Conservation (phyloP, 2,797 vertebrate genomes). For the Onychomys torridus region DNA sequence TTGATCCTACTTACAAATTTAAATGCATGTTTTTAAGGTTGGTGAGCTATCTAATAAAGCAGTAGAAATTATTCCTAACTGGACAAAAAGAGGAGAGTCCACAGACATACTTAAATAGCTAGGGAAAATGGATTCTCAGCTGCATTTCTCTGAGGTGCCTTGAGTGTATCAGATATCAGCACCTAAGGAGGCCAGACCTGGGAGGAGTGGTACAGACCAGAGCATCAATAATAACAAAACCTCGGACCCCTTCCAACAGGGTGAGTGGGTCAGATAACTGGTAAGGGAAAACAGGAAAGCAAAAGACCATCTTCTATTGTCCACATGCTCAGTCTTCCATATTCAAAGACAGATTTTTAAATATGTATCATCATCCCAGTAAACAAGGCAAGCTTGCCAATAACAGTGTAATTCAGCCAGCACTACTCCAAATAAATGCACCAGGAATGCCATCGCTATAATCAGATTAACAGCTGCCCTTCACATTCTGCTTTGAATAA, state of each 20-base stretch:
- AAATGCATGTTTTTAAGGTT: conserved; percentile 29
- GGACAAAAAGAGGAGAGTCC: background rate
- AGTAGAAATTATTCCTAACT: background rate
- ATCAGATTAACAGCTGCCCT: conserved; percentile 76
- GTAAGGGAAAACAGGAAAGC: conserved; percentile 41
- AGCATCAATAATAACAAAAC: conserved; percentile 42
- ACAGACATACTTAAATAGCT: conserved; percentile 29
- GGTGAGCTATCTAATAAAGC: conserved; percentile 18
- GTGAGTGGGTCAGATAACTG: conserved; percentile 61
- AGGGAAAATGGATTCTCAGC: conserved; percentile 1
- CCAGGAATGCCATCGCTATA: conserved; percentile 64
- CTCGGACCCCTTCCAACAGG: conserved; percentile 26
- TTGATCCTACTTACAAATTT: background rate
- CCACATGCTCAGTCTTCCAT: background rate
- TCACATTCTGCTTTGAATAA: conserved; percentile 57
- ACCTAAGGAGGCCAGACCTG: background rate
- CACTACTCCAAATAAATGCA: conserved; percentile 72
- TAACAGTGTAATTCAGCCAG: conserved; percentile 55
- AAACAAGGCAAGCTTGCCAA: conserved; percentile 70
- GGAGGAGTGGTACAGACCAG: background rate
- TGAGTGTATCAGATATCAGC: conserved; percentile 34
- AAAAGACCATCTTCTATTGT: conserved; percentile 61
- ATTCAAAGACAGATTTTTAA: conserved; percentile 47
- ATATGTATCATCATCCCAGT: conserved; percentile 65
- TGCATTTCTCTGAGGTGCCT: background rate